Base-by-base conservation (phyloP, 2,888 invertebrate species). In the Thera obeliscata region DNA sequence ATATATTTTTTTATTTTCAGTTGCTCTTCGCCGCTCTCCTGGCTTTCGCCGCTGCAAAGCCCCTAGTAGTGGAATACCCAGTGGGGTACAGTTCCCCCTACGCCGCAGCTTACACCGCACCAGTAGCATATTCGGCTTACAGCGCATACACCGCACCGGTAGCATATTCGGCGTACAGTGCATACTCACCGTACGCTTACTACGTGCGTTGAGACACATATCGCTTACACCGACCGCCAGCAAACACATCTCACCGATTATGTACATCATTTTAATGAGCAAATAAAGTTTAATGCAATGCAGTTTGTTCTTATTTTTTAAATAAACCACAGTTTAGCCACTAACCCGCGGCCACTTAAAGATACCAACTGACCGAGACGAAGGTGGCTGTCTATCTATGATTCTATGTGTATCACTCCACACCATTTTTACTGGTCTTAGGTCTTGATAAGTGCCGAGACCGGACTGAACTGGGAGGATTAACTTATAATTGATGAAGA, bases 11-110 rank as follows among this genome's bases (percentile, higher is more conserved):
- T n/a, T 49, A 38, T 61, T 57, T 81, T 41, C 85, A 90, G 90
- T 69, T 90, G 58, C 64, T 95, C 76, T 87, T 95, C 81, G 89
- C 90, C 74, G 93, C 93, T 81, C 81, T 95, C 50, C 78, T 95
- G 89, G 94, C 94, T 76, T 86, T 94, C 67, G 94, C 91, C 57
- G 82, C 89, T 63, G 94, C 95, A 52, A 93, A 93, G 83, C 94
- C 94, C 48, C 70, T 90, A 64, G 83, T 89, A 66, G 80, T 84
- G 71, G 87, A 88, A 70, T 91, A 87, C 72, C 90, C 90, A 0
- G 82, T 88, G 73, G 87, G 87, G 1, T 91, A 94, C 75, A 91
- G 94, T 54, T 79, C 88, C 0, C 90, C 94, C 64, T 87, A 93
- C 75, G 87, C 87, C 57, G 87, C 94, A 22, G 93, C 94, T n/a